A percentile compares a stretch with the other conserved stretches of the same genome.
Evolutionary conservation across 2,888 invertebrate genomes (phyloP).

Genomic region (Drosophila subquinaria): DNA sequence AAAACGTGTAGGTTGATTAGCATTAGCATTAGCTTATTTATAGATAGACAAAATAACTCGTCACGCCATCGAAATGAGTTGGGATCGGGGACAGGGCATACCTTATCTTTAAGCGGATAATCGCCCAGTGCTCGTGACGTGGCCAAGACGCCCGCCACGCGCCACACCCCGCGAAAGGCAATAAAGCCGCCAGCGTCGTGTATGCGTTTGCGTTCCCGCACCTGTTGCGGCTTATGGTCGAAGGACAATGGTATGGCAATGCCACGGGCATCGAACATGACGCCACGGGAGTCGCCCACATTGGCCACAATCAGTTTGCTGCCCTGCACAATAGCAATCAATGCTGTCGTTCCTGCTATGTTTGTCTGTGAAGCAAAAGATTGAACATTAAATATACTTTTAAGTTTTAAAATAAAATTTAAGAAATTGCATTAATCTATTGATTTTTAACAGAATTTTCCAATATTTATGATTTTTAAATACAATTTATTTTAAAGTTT

Average conservation of each 20-base stretch:
- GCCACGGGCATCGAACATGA: conserved; percentile 96
- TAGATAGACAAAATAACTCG: conserved; percentile 6
- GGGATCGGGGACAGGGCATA: conserved; percentile 26
- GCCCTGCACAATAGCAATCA: conserved; percentile 94
- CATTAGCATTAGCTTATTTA: conserved; percentile 27
- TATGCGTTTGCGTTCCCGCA: conserved; percentile 95
- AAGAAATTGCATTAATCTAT: no score
- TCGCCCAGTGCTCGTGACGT: conserved; percentile 98
- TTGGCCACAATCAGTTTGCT: conserved; percentile 95
- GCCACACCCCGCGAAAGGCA: conserved; percentile 97
- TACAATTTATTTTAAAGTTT: no score
- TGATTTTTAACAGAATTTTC: no score
- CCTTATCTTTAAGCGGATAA: conserved; percentile 93
- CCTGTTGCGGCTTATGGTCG: conserved; percentile 98
- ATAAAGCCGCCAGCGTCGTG: conserved; percentile 98
- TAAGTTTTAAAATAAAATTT: no score
- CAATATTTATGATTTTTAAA: no score
- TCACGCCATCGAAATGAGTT: conserved; percentile 30
- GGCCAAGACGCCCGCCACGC: conserved; percentile 97
- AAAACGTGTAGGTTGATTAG: conserved; percentile 40
- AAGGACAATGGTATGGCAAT: conserved; percentile 96
- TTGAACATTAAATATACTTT: no score
- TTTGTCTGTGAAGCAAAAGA: conserved; percentile 85
- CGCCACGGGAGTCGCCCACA: conserved; percentile 98
- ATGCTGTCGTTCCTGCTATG: conserved; percentile 95